A percentile compares a stretch with the other conserved stretches of the same genome.
Evolutionary conservation across 2,113 vertebrate genomes (phyloP).

Genomic region (chimpanzee (Pan troglodytes)): DNA sequence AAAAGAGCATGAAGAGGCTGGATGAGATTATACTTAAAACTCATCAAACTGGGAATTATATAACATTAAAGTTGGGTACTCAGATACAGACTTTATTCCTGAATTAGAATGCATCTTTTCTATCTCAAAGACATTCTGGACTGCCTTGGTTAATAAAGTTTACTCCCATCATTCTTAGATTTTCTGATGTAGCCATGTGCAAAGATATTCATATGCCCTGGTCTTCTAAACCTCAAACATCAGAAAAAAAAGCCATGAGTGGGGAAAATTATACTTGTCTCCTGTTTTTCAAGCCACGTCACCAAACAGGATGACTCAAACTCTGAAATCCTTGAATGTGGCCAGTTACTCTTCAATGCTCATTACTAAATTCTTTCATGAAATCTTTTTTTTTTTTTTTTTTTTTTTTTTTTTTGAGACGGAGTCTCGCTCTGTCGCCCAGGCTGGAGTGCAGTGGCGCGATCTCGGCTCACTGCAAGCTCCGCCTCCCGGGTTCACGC

Average conservation of each 20-base stretch:
- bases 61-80: not conserved
- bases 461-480: no score
- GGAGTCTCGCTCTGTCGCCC: no score
- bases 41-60: not conserved
- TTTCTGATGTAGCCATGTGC: not conserved
- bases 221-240: not conserved
- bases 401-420: no score
- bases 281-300: not conserved
- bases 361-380: not conserved
- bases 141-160: not conserved
- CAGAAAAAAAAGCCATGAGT: not conserved
- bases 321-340: not conserved
- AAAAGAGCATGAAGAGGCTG: not conserved
- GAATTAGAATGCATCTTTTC: not conserved
- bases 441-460: no score
- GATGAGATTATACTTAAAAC: not conserved
- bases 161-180: not conserved
- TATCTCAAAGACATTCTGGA: not conserved
- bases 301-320: not conserved
- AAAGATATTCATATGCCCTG: not conserved
- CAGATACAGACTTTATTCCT: not conserved
- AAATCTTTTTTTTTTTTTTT: no score
- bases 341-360: not conserved
- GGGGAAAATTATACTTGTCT: not conserved
- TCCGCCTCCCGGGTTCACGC: no score